Evolutionary conservation across 2,797 vertebrate genomes (phyloP).

Genomic region (Typhlichthys subterraneus): DNA sequence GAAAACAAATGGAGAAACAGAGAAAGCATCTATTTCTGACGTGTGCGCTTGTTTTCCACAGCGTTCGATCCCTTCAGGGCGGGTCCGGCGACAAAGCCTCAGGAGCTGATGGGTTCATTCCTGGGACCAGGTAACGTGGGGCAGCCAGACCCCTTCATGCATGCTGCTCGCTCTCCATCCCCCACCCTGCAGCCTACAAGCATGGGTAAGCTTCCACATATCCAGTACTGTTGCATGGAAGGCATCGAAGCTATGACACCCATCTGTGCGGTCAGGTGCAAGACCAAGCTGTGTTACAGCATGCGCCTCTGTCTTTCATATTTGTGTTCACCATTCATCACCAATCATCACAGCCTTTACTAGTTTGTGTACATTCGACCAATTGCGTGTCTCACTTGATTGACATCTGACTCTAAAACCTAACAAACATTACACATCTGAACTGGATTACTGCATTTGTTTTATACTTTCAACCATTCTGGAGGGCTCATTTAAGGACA

Average conservation of each 20-base stretch:
- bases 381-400: too few species aligned
- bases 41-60: conserved; percentile 48
- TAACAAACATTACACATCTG: too few species aligned
- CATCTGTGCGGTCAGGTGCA: too few species aligned
- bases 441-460: too few species aligned
- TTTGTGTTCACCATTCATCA: too few species aligned
- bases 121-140: conserved; percentile 84
- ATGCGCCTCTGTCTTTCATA: too few species aligned
- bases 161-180: conserved; percentile 89
- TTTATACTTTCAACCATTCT: too few species aligned
- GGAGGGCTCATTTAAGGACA: too few species aligned
- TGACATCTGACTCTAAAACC: too few species aligned
- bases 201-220: conserved; percentile 71
- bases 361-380: too few species aligned
- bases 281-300: too few species aligned
- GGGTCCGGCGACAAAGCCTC: conserved; percentile 84
- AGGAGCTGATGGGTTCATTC: conserved; percentile 91
- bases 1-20: not conserved
- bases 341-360: too few species aligned
- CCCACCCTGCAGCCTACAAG: conserved; percentile 82
- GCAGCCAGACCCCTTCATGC: conserved; percentile 88
- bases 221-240: conserved; percentile 18
- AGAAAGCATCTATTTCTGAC: not conserved
- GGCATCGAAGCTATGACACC: not conserved
- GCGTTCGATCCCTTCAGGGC: conserved; percentile 90